Base-by-base conservation (phyloP, 2,888 invertebrate species). In the Polia nebulosa region DNA sequence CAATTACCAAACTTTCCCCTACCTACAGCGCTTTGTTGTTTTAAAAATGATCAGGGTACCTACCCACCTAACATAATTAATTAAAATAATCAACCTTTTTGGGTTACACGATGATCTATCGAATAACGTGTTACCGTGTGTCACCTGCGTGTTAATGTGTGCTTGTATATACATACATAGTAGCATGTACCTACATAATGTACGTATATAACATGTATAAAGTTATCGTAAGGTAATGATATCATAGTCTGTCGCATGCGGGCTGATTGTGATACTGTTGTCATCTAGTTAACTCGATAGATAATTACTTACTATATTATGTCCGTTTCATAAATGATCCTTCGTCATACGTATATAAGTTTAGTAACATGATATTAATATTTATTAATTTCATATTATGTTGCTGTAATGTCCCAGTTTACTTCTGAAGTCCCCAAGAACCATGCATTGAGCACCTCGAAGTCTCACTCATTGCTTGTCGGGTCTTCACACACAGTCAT, bases 71-170 rank as follows among this genome's bases (percentile, higher is more conserved):
- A 58, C 7, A 51, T 15, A 36, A 62, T 52, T 47, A 60, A 71
- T 45, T 36, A 56, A 27, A 22, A 44, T 39, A 34, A 13, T 20
- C 11, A 49, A 39, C 57, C 7, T 58, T 61, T 72, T 65, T 51
- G 49, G 15, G 27, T 55, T 51, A 58, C 34, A 27, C 27, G 17
- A 22, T 53, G 57, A 47, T 74, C n/a, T 56, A 74, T 45, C 29
- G n/a, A 67, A 47, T 47, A 44, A 59, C 49, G 25, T 52, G 27
- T 55, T 56, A 73, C 55, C 34, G 36, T 78, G 53, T 59, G 73
- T 60, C 47, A 17, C 51, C 13, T 39, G 61, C 41, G 45, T 66
- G 45, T 32, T 78, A 65, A 55, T 65, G 58, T 65, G 34, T 53
- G 36, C 34, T 25, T 36, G 47, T 49, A 27, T 36, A 13, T 36